Percentiles rank a stretch among this genome's conserved stretches.
Conservation (phyloP, 1,140 invertebrate species). For the Meloidogyne floridensis region DNA sequence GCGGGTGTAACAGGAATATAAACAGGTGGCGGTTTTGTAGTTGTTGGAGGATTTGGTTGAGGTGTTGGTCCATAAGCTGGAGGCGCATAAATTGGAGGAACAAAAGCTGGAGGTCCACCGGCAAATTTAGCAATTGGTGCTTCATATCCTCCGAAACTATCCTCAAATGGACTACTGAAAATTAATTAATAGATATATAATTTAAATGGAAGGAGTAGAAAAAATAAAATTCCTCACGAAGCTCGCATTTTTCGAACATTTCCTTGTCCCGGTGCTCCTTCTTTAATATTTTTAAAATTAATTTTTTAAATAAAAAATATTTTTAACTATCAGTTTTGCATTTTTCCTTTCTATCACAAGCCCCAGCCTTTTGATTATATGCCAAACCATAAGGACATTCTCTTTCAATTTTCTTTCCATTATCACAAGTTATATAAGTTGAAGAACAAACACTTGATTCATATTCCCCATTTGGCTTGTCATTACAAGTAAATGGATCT, state of each 20-base stretch:
- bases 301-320: neutral
- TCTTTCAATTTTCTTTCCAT: constrained; percentile 16
- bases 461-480: constrained; percentile 19
- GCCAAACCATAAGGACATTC: constrained; percentile 19
- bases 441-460: constrained; percentile 22
- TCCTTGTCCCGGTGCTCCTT: neutral
- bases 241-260: neutral
- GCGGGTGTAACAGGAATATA: neutral
- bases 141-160: neutral
- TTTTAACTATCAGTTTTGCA: neutral
- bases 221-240: neutral
- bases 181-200: neutral
- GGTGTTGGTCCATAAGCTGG: neutral
- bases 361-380: constrained; percentile 12
- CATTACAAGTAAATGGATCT: constrained; percentile 24
- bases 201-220: neutral
- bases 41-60: neutral
- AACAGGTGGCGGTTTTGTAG: neutral
- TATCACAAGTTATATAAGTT: constrained; percentile 9
- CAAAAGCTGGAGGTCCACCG: neutral
- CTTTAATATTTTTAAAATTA: neutral
- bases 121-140: neutral
- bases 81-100: neutral
- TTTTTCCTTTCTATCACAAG: constrained; percentile 5
- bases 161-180: neutral